Base-by-base conservation (phyloP, 2,888 invertebrate genomes). In the Itoplectis maculator region DNA sequence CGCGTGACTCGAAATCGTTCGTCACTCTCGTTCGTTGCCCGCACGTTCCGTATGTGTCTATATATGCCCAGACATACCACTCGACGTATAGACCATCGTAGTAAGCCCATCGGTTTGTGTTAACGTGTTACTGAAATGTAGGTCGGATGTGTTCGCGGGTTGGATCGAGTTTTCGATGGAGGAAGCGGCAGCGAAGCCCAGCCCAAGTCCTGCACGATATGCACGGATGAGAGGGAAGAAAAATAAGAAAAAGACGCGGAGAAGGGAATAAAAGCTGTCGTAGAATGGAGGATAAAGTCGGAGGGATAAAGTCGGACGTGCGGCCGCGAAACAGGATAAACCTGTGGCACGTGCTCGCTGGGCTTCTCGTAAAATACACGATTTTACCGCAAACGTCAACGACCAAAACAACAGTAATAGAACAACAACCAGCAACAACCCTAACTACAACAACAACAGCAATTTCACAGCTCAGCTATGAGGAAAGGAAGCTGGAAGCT, bases 1-100 rank as follows among this genome's bases (percentile, higher is more conserved):
- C 13, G 78, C 68, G 75, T 79, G 80, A 83, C 73, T 61, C 54
- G 59, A 70, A 78, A 78, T 76, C 80, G 59, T 83, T 78, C 76
- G 49, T 81, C 80, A 63, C 49, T 76, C 56, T n/a, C 45, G 51
- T 0, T 59, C 59, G n/a, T 7, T 20, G 42, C 4, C 3, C 13
- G 42, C 42, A 59, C 37, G 35, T 59, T 7, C 59, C 37, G 15
- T 45, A 15, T 29, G 45, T 51, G 45, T 51, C 2, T 69, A 47
- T 51, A 70, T 51, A 51, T 9, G 13, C 13, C n/a, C n/a, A n/a
- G 29, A 29, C 29, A 29, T 29, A 29, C 29, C 29, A 29, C 9
- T 59, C 13, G n/a, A 66, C 40, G n/a, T 54, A 42, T 66, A 47
- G 15, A 37, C 35, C 29, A n/a, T n/a, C 29, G 23, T 8, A 35